Conservation (phyloP, 92 coral and sea anemone genomes). For the Montipora capitata region DNA sequence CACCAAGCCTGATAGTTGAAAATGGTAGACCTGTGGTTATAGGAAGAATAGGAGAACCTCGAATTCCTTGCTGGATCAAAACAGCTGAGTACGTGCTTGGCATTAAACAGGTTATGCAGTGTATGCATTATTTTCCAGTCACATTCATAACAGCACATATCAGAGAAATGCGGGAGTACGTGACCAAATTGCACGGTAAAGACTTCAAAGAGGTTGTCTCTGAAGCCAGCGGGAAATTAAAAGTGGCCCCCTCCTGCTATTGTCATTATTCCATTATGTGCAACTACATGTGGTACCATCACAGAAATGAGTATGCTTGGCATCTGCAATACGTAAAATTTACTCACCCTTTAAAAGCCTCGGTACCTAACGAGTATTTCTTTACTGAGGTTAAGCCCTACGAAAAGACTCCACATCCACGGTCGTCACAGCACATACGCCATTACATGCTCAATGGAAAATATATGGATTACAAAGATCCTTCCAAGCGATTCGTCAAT, state of each 20-base stretch:
- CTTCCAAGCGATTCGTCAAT: not conserved
- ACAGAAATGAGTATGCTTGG: slow-evolving; percentile 1
- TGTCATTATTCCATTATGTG: not conserved
- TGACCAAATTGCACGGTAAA: not conserved
- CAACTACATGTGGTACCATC: slow-evolving; percentile 2
- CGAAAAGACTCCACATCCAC: not conserved
- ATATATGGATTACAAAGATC: not conserved
- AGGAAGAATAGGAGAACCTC: not conserved
- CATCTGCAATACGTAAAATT: slow-evolving; percentile 8
- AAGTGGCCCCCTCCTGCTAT: not conserved
- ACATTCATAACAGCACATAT: not conserved
- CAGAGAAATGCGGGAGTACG: not conserved
- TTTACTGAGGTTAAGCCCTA: not conserved
- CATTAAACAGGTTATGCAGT: not conserved
- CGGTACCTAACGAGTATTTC: not conserved
- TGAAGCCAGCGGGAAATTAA: not conserved
- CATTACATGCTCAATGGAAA: not conserved
- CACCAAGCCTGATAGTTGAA: slow-evolving; percentile 1
- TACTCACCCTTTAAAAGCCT: not conserved
- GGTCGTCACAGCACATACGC: not conserved
- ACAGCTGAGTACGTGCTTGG: not conserved
- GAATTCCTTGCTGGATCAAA: not conserved
- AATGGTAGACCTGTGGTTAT: not conserved
- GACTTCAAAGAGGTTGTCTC: not conserved
- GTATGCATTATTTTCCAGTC: not conserved